Conservation (phyloP, 2,888 invertebrate species). For the Busseola fusca region DNA sequence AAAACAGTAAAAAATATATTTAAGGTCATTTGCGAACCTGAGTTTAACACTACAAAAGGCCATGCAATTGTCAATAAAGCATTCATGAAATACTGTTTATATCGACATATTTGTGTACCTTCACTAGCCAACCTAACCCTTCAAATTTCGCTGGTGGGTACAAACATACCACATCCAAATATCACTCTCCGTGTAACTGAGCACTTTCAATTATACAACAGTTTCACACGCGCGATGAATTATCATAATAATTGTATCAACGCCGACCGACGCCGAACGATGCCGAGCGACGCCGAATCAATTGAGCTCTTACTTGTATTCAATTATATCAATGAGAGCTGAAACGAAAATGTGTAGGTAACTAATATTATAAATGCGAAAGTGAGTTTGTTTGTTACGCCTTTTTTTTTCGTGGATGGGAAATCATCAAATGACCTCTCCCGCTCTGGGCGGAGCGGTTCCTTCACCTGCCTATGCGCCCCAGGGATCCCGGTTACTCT, state of each 20-base stretch:
- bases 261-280: slow-evolving; percentile 51
- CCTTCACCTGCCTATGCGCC: too few relatives aligned
- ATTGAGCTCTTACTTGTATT: slow-evolving; percentile 59
- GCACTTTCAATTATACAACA: slow-evolving; percentile 58
- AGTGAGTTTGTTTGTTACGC: neutral
- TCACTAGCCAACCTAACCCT: neutral
- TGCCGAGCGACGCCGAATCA: slow-evolving; percentile 57
- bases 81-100: too few relatives aligned
- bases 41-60: neutral
- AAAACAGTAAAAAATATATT: too few relatives aligned
- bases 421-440: too few relatives aligned
- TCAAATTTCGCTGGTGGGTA: neutral
- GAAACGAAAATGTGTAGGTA: slow-evolving; percentile 27
- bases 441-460: too few relatives aligned
- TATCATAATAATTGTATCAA: slow-evolving; percentile 73
- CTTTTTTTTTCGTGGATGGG: too few relatives aligned
- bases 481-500: too few relatives aligned
- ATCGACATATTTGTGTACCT: too few relatives aligned
- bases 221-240: slow-evolving; percentile 68
- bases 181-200: neutral
- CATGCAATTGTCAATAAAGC: too few relatives aligned
- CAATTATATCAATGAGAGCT: slow-evolving; percentile 35
- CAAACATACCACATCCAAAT: slow-evolving; percentile 52
- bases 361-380: neutral
- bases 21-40: too few relatives aligned